Evolutionary conservation across 2,113 vertebrate species (phyloP).

Genomic region (Dromaius novaehollandiae): DNA sequence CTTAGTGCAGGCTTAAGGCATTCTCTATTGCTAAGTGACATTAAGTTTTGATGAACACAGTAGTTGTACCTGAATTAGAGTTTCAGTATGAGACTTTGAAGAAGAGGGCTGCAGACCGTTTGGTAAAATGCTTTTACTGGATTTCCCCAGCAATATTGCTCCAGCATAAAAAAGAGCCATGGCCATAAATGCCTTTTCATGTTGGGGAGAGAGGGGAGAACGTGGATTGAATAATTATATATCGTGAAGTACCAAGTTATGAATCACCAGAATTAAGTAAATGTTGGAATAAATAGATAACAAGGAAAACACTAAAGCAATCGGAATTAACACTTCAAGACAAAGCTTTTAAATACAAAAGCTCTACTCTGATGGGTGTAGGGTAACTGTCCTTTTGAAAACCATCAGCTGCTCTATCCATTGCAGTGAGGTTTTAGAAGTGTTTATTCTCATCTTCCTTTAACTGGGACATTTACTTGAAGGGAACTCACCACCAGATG

Average conservation of each 20-base stretch:
- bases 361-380: neutral
- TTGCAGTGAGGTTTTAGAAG: neutral
- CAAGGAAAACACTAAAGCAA: neutral
- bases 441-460: neutral
- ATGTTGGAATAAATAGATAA: neutral
- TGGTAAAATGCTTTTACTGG: neutral
- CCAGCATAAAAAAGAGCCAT: neutral
- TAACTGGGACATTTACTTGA: neutral
- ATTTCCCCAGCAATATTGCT: neutral
- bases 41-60: neutral
- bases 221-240: neutral
- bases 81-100: neutral
- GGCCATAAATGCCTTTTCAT: neutral
- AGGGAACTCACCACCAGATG: neutral
- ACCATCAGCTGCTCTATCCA: neutral
- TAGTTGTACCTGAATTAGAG: neutral
- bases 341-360: neutral
- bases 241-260: neutral
- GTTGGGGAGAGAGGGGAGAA: rapidly evolving
- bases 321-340: rapidly evolving
- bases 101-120: neutral
- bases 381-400: neutral
- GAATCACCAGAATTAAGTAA: neutral
- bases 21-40: neutral
- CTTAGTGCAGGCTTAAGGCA: neutral